phyloP scores from a whole-genome alignment of 2,113 vertebrate species.

The Syrrhaptes paradoxus region DNA sequence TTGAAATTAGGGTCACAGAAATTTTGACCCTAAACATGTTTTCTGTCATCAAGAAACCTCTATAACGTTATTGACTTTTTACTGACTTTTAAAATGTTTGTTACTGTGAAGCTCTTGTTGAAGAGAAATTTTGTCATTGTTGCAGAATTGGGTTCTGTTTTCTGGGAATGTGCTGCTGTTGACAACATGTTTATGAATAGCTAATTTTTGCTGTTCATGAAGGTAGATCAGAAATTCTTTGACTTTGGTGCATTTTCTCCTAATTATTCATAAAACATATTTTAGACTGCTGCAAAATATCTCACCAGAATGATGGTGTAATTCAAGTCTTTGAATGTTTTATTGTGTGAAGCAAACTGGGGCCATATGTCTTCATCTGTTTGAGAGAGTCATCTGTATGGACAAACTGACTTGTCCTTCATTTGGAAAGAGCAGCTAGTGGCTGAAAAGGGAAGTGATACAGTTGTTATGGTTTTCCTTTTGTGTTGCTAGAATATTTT shows the following conservation, averaged over 20 bases:
- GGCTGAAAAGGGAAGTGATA: not conserved
- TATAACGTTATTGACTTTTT: not conserved
- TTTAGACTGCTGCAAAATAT: not conserved
- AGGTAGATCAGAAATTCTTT: not conserved
- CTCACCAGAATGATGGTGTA: not conserved
- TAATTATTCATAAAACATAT: not conserved
- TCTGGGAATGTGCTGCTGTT: not conserved
- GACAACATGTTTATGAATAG: not conserved
- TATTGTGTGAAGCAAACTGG: not conserved
- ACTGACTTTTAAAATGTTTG: not conserved
- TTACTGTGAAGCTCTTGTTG: not conserved
- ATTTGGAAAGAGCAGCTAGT: not conserved
- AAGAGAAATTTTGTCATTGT: not conserved
- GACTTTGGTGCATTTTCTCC: not conserved
- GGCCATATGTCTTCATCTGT: not conserved
- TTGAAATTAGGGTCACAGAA: not conserved
- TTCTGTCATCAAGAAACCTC: not conserved
- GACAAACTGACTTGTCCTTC: not conserved
- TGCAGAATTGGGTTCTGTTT: not conserved
- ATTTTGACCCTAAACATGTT: not conserved
- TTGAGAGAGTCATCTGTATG: not conserved
- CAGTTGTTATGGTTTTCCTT: not conserved
- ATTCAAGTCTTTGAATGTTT: not conserved
- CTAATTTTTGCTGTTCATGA: not conserved
- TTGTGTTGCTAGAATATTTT: not conserved